Base-by-base conservation (phyloP, 2,888 invertebrate species). In the Amorpha juglandis region DNA sequence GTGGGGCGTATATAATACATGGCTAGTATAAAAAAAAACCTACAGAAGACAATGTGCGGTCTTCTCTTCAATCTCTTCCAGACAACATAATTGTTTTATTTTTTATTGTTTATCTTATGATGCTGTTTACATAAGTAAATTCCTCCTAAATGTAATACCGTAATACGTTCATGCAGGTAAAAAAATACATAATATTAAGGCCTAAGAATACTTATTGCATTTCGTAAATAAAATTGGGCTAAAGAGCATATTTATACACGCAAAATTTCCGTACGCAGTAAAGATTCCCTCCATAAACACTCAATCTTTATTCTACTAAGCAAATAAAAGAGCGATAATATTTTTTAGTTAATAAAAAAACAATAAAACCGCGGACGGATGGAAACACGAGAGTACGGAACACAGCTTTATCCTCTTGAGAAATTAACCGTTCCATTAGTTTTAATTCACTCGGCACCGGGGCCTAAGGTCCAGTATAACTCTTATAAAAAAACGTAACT, bases 361-460 rank as follows among this genome's bases (percentile, higher is more conserved):
- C 58, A 63, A 63, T 51, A 63, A 50, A 51, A 33, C 12, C 33
- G 35, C 38, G 12, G 75, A 77, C n/a, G 78, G 77, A 80, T 79
- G 78, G 81, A 84, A 50, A 84, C 82, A 16, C 53, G 35, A 52
- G 35, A 79, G 82, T 77, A 79, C 81, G 78, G 82, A 79, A 78
- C 79, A 76, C 74, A 84, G 86, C 83, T 87, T 87, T 89, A 91
- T 90, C 83, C 92, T 92, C 92, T 88, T 89, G 92, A 92, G 92
- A 92, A 92, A 92, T 92, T 92, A 92, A 90, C 87, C 83, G 89
- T 88, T 91, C 92, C 92, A 92, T 92, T 92, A 92, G 91, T 92
- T 92, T 92, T 92, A 92, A 92, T 92, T 92, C 90, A 90, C 90
- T 87, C 83, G 86, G 81, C 86, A 81, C 82, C 81, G 84, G 80